These are phyloP conservation scores for Xenopus laevis DNA, from an alignment of 2,113 vertebrate genomes.

Conservation along the genomic window DNA sequence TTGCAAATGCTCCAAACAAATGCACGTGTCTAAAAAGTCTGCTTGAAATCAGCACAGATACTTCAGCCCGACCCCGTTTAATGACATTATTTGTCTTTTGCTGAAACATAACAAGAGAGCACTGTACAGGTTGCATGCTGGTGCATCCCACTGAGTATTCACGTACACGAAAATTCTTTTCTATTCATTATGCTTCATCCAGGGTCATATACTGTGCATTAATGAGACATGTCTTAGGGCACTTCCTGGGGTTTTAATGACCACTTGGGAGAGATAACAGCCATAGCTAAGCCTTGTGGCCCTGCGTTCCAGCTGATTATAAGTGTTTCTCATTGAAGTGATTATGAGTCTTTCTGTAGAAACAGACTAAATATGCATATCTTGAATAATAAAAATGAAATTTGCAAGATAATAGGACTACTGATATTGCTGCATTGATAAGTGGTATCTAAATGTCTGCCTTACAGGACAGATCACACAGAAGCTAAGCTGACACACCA, in stretches of 20 bases:
- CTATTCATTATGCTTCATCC: conserved; percentile 19
- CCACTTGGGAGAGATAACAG: conserved; percentile 14
- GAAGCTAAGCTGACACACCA: not conserved
- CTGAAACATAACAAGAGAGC: conserved; percentile 16
- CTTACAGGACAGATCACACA: not conserved
- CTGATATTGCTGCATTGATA: not conserved
- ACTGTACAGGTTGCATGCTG: conserved; percentile 13
- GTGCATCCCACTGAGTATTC: conserved; percentile 19
- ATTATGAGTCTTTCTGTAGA: not conserved
- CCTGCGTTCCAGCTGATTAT: conserved; percentile 6
- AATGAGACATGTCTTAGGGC: conserved; percentile 13
- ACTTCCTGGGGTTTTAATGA: conserved; percentile 26
- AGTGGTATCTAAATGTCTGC: not conserved
- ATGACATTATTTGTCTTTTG: conserved; percentile 34
- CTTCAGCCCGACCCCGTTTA: not conserved
- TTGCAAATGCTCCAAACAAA: conserved; percentile 19
- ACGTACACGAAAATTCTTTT: conserved; percentile 18
- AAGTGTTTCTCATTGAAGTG: not conserved
- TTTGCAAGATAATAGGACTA: not conserved
- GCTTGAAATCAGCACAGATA: conserved; percentile 32
- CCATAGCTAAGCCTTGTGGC: not conserved
- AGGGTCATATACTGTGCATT: conserved; percentile 6
- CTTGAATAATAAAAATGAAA: not conserved
- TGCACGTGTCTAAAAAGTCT: conserved; percentile 16
- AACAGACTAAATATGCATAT: not conserved